A percentile compares a stretch with the other conserved stretches of the same genome.
phyloP scores from a whole-genome alignment of 1,140 invertebrate species.

The Temnothorax curvispinosus region DNA sequence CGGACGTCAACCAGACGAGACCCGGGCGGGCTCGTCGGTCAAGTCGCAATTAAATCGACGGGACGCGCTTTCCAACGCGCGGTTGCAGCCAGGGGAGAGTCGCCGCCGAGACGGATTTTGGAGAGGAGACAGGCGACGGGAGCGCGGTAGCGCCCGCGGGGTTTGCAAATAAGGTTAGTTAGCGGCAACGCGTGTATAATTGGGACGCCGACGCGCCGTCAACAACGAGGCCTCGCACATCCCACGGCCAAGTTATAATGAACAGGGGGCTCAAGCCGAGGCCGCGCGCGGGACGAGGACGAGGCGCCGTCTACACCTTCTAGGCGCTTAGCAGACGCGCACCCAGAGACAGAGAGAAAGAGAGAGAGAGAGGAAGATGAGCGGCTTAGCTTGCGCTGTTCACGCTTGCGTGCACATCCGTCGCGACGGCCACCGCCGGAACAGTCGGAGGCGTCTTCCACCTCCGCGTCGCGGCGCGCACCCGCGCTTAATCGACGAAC shows the following conservation, averaged over 20 bases:
- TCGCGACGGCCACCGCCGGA: constrained; percentile 43
- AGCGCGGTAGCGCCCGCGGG: constrained; percentile 75
- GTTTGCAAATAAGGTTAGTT: constrained; percentile 82
- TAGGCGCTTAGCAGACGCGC: constrained; percentile 30
- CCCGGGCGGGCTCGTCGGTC: constrained; percentile 64
- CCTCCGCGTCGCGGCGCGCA: constrained; percentile 61
- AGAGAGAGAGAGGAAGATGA: constrained; percentile 11
- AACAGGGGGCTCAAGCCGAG: constrained; percentile 66
- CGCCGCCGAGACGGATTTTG: constrained; percentile 45
- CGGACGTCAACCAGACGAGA: constrained; percentile 36
- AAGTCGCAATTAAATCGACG: constrained; percentile 77
- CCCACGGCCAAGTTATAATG: constrained; percentile 80
- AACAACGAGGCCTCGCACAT: constrained; percentile 77
- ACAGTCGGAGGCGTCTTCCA: constrained; percentile 38
- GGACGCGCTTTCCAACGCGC: constrained; percentile 1
- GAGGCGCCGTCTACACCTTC: constrained; percentile 28
- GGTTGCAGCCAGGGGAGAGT: background rate
- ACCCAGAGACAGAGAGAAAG: background rate
- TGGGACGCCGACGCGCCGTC: constrained; percentile 79
- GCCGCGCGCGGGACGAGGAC: constrained; percentile 34
- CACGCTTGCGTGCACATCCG: constrained; percentile 56
- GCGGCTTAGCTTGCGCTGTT: constrained; percentile 20
- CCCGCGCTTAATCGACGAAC: constrained; percentile 78
- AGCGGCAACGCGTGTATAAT: constrained; percentile 83
- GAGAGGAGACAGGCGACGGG: constrained; percentile 62